These are phyloP conservation scores for Pseudomyrmex flavicornis DNA, from an alignment of 1,140 invertebrate genomes.

Conservation along the genomic window DNA sequence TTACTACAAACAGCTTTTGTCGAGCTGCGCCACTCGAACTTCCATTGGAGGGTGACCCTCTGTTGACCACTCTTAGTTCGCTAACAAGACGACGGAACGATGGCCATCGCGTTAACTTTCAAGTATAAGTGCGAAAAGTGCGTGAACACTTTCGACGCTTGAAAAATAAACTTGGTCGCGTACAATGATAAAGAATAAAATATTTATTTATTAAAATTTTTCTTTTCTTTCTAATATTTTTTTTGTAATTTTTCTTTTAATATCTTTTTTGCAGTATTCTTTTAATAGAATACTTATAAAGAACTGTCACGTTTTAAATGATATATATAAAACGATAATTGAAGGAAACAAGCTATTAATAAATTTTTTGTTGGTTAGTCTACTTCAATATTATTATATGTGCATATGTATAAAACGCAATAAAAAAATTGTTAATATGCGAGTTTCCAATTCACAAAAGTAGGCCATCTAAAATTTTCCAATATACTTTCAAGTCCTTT, in stretches of 20 bases:
- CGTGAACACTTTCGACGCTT: neutral
- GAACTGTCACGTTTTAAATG: too few relatives aligned
- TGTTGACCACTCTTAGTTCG: slow-evolving; percentile 54
- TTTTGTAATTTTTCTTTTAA: too few relatives aligned
- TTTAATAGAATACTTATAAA: too few relatives aligned
- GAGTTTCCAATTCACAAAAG: neutral
- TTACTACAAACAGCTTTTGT: slow-evolving; percentile 68
- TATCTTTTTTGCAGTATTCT: too few relatives aligned
- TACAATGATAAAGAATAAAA: neutral
- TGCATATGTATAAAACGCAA: neutral
- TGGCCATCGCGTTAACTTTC: neutral
- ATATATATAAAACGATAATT: too few relatives aligned
- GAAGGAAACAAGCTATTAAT: neutral
- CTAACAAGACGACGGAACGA: slow-evolving; percentile 5
- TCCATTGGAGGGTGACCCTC: slow-evolving; percentile 55
- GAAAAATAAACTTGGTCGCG: neutral
- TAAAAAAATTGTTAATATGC: neutral
- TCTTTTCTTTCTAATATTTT: too few relatives aligned
- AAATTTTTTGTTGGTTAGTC: neutral
- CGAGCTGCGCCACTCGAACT: slow-evolving; percentile 58
- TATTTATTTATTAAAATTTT: too few relatives aligned
- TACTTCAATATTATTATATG: neutral
- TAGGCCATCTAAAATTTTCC: slow-evolving; percentile 8
- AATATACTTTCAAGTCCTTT: slow-evolving; percentile 31
- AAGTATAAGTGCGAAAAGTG: neutral